Conservation (phyloP, 2,113 vertebrate genomes). For the Serilophus lunatus region DNA sequence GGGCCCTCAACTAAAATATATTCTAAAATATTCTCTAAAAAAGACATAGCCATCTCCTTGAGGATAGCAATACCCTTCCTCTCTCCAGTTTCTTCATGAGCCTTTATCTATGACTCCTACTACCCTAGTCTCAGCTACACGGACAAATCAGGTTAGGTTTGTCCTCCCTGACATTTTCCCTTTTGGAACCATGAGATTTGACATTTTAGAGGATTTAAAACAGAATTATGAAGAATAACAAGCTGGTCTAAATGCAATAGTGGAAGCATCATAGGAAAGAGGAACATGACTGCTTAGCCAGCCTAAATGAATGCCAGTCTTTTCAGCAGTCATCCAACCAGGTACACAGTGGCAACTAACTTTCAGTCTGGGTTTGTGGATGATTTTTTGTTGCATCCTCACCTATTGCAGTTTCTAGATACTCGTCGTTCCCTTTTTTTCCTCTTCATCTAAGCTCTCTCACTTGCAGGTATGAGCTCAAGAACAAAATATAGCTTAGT, state of each 20-base stretch:
- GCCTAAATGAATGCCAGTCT: not conserved
- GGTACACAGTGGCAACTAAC: not conserved
- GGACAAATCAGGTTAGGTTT: not conserved
- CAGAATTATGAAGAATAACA: not conserved
- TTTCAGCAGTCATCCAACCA: not conserved
- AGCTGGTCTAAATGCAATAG: not conserved
- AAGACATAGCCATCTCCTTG: not conserved
- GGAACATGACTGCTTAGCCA: not conserved
- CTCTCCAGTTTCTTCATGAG: not conserved
- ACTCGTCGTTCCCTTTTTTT: not conserved
- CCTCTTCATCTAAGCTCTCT: not conserved
- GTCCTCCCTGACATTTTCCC: not conserved
- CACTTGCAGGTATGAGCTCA: not conserved
- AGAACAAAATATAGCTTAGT: not conserved
- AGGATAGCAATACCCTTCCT: not conserved
- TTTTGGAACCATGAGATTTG: not conserved
- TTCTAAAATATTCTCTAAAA: not conserved
- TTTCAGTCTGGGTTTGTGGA: not conserved
- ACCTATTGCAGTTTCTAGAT: not conserved
- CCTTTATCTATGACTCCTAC: not conserved
- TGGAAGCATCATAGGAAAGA: not conserved
- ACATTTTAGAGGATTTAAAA: not conserved
- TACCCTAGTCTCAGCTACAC: not conserved
- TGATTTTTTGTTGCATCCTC: not conserved
- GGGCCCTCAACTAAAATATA: not conserved